Evolutionary conservation across 2,797 vertebrate species (phyloP).

Genomic region (Helicolenus hilgendorfi): DNA sequence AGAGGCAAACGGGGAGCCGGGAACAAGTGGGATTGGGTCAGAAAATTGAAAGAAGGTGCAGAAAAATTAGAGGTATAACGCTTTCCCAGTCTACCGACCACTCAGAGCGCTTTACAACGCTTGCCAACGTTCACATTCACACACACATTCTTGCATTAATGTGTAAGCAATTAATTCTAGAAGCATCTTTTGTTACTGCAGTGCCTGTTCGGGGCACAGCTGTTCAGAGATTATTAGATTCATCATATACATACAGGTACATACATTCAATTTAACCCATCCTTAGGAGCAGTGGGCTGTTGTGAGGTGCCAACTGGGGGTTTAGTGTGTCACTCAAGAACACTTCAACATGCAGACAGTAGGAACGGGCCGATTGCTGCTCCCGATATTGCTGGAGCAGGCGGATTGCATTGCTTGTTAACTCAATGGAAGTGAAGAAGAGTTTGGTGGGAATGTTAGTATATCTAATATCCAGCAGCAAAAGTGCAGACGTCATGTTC

Average conservation of each 20-base stretch:
- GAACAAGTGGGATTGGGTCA: conserved; percentile 14
- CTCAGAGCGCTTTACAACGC: not conserved
- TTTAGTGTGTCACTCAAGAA: no score
- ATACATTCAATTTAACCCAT: no score
- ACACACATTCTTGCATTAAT: not conserved
- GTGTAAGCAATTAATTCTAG: not conserved
- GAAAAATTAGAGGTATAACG: not conserved
- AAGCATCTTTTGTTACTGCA: not conserved
- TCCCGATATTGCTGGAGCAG: no score
- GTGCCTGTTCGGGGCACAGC: not conserved
- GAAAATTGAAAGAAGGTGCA: conserved; percentile 10
- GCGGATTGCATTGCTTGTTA: no score
- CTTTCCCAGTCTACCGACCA: not conserved
- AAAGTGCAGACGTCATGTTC: not conserved
- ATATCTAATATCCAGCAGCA: not conserved
- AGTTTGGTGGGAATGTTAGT: not conserved
- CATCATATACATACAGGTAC: no score
- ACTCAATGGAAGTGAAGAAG: not conserved
- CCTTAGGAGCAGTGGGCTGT: no score
- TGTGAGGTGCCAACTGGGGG: no score
- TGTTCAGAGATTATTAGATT: no score
- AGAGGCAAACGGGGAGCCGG: not conserved
- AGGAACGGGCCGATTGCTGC: no score
- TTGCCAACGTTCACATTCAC: not conserved
- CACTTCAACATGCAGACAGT: no score